Base-by-base conservation (phyloP, 1,140 invertebrate species). In the Saxidomus purpurata region DNA sequence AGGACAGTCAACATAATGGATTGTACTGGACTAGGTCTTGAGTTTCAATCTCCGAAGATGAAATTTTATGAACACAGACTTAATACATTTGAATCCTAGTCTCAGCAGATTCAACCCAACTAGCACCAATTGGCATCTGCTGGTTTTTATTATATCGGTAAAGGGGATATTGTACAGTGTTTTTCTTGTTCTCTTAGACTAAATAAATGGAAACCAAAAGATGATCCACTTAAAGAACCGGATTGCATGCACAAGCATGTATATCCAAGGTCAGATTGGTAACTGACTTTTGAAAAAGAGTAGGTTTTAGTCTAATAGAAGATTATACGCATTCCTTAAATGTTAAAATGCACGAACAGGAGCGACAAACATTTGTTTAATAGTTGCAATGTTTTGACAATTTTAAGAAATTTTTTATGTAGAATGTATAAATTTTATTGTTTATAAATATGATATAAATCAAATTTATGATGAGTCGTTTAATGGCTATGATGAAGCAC, bases 121-220 rank as follows among this genome's bases (percentile, higher is more conserved):
- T 76, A 86, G 19, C 59, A 76, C 63, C 3, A 76, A 25, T 86
- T 74, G n/a, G n/a, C n/a, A n/a, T n/a, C n/a, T n/a, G n/a, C n/a
- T n/a, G n/a, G n/a, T n/a, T n/a, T n/a, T n/a, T 86, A 86, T 71
- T 86, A 86, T 77, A 86, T 36, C 3, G 67, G 84, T 34, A 74
- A 49, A 38, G 71, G 84, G 19, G 84, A 77, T 59, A 61, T 77
- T 59, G 84, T 86, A 0, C 25, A 86, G 49, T 86, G 82, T n/a
- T n/a, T n/a, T n/a, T n/a, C n/a, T n/a, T n/a, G n/a, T n/a, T n/a
- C n/a, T n/a, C n/a, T n/a, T n/a, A 86, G 67, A 86, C 71, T 76
- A 3, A 69, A 67, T 85, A 11, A 69, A 49, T 85, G 82, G 82
- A 49, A 47, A 71, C 47, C 31, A 19, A 13, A 69, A 36, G 82